Evolutionary conservation across 2,797 vertebrate genomes (phyloP).

Genomic region (Lithobates pipiens): DNA sequence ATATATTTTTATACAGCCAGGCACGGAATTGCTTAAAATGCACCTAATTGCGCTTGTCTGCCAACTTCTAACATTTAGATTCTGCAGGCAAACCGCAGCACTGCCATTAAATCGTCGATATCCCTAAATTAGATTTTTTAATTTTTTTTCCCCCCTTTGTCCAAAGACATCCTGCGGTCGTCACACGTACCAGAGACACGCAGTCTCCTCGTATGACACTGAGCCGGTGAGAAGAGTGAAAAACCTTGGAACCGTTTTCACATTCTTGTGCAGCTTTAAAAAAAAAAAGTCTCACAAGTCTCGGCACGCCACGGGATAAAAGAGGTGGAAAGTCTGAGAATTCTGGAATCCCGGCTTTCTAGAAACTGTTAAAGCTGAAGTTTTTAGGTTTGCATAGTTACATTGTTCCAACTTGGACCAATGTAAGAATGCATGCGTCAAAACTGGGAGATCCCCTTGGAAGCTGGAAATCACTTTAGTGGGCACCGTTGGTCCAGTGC

Average conservation of each 20-base stretch:
- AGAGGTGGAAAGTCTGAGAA: constrained; percentile 56
- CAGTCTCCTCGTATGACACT: not conserved
- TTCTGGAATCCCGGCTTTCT: no score
- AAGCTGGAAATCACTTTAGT: no score
- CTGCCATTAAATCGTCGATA: not conserved
- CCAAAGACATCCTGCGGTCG: not conserved
- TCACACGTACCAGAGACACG: not conserved
- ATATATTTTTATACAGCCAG: no score
- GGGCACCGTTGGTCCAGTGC: no score
- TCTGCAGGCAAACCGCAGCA: not conserved
- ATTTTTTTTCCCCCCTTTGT: not conserved
- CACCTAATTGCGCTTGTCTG: no score
- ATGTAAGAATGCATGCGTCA: no score
- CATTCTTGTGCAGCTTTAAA: constrained; percentile 65
- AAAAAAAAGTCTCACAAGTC: constrained; percentile 45
- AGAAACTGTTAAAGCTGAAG: no score
- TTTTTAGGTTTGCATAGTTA: no score
- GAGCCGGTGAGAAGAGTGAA: not conserved
- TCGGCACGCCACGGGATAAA: constrained; percentile 59
- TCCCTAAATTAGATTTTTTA: not conserved
- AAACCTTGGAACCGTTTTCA: constrained; percentile 36
- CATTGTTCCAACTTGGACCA: no score
- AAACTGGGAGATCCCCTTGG: no score
- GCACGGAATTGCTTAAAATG: no score
- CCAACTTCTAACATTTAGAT: not conserved